phyloP scores from a whole-genome alignment of 2,113 vertebrate species.

The Myotis lucifugus region DNA sequence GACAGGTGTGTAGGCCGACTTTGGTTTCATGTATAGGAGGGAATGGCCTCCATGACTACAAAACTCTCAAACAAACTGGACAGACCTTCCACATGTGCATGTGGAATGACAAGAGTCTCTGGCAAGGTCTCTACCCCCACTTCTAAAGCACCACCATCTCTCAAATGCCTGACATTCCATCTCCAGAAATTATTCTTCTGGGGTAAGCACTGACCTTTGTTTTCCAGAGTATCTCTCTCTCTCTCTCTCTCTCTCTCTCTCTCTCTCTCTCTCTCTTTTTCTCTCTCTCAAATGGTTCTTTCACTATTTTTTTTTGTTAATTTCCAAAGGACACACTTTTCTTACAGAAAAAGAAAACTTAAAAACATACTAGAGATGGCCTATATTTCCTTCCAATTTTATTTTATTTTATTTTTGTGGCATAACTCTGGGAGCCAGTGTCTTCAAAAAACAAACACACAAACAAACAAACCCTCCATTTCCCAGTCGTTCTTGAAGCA shows the following conservation, averaged over 20 bases:
- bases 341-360: constrained; percentile 22
- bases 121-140: neutral
- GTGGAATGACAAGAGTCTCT: neutral
- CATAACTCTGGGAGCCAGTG: neutral
- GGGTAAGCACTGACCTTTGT: neutral
- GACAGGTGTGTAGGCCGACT: neutral
- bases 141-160: neutral
- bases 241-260: neutral
- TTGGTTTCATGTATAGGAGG: neutral
- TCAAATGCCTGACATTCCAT: neutral
- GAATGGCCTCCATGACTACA: neutral
- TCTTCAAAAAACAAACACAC: neutral
- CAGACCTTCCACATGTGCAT: neutral
- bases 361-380: neutral
- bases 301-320: neutral
- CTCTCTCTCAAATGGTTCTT: neutral
- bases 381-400: neutral
- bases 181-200: constrained; percentile 10
- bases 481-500: neutral
- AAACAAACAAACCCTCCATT: neutral
- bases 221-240: neutral
- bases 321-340: neutral
- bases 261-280: neutral
- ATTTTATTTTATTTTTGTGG: neutral
- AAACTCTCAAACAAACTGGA: neutral